Conservation (phyloP, 1,140 invertebrate species). For the Bombyx mori region DNA sequence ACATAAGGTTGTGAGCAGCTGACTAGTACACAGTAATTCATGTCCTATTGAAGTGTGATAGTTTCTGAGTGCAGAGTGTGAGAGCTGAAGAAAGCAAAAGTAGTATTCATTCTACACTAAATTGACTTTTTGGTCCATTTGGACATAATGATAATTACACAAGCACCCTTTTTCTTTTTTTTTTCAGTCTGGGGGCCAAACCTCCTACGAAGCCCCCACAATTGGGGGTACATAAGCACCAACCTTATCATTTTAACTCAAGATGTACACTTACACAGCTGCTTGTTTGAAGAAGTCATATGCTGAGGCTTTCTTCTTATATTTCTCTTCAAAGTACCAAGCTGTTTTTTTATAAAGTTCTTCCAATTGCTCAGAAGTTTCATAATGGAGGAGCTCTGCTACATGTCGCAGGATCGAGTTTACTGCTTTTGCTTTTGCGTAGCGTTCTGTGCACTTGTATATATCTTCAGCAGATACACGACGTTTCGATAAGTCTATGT, state of each 20-base stretch:
- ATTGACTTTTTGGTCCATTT: too few relatives aligned
- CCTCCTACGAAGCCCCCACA: too few relatives aligned
- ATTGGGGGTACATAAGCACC: too few relatives aligned
- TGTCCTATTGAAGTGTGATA: too few relatives aligned
- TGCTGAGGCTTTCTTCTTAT: constrained; percentile 93
- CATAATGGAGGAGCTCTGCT: constrained; percentile 93
- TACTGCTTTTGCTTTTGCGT: constrained; percentile 98
- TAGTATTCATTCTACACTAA: too few relatives aligned
- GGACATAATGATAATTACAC: too few relatives aligned
- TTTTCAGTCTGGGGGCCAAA: too few relatives aligned
- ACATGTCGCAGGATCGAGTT: constrained; percentile 98
- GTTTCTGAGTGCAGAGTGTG: too few relatives aligned
- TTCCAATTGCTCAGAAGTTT: constrained; percentile 92
- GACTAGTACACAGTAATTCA: too few relatives aligned
- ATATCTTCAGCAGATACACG: constrained; percentile 98
- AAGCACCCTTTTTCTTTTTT: too few relatives aligned
- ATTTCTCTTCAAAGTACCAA: constrained; percentile 98
- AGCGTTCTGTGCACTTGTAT: constrained; percentile 97
- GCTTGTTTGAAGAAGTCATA: constrained; percentile 99
- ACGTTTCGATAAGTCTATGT: constrained; percentile 99
- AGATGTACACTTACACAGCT: constrained; percentile 84
- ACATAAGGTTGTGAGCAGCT: too few relatives aligned
- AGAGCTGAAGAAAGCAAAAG: too few relatives aligned
- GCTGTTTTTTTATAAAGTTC: constrained; percentile 98
- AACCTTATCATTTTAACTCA: neutral